Evolutionary conservation across 2,888 invertebrate species (phyloP), one percentile per base, ranked within the genome.

Genomic region (Sialis fuliginosa): DNA sequence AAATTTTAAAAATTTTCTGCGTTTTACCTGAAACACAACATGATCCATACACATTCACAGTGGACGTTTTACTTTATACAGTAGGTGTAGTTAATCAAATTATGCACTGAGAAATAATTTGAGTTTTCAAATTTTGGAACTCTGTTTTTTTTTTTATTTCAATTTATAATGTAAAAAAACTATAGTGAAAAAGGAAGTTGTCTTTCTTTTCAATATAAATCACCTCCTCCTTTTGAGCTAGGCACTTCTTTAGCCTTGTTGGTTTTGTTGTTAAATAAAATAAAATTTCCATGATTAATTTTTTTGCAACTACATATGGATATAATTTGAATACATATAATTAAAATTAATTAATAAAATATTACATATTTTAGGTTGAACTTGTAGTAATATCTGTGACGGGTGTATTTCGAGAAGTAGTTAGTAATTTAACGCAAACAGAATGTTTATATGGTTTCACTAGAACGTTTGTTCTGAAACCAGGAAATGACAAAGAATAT

Each of bases 401-500:
- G 46, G 86, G 86, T 9, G 65, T 83, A 0, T 71, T 80, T 50
- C 74, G 74, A 54, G 74, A 85, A 56, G 69, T 74, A 44, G 61
- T 69, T 0, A 63, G 66, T 4, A 59, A 63, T 0, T 51, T 73
- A 6, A 63, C 67, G 0, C 69, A 71, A 8, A 63, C 67, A 6
- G 74, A 74, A 45, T 65, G 67, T 37, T 42, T 72, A 1, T 57
- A 75, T 1, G 63, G 71, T 0, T 82, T 82, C 58, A 66, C 67
- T 0, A 64, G 79, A 39, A 75, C 75, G 0, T 70, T 81, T 45
- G 65, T 74, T 1, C 57, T 82, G 10, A 56, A 62, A 4, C 62
- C 67, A 0, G 57, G 58, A 5, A 65, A 68, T 30, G 64, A 64
- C 1, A 54, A 57, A 1, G 72, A 76, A 47, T 81, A 76, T 58